Conservation (phyloP, 2,113 vertebrate genomes). For the Bambusicola thoracicus region DNA sequence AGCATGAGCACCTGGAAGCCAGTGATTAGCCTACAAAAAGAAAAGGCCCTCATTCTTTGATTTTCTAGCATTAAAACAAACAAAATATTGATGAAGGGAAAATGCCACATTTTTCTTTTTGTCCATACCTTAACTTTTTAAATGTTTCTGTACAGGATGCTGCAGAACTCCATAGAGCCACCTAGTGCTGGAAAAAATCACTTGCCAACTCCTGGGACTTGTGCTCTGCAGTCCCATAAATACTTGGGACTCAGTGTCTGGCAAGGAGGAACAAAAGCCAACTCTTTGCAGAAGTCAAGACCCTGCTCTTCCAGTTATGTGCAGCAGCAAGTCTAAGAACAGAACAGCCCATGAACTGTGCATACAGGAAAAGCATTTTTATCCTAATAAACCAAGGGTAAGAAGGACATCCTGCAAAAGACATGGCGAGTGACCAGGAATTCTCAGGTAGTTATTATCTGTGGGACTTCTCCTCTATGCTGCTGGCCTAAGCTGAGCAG, state of each 20-base stretch:
- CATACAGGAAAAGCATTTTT: neutral
- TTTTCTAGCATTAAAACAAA: neutral
- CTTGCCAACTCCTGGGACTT: neutral
- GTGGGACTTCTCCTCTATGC: neutral
- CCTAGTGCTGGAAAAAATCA: constrained; percentile 6
- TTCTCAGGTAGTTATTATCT: neutral
- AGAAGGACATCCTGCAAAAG: neutral
- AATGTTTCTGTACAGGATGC: neutral
- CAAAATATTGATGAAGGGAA: neutral
- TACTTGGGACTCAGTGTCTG: neutral
- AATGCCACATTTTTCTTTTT: neutral
- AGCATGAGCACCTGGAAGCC: neutral
- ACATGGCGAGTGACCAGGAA: neutral
- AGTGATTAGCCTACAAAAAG: neutral
- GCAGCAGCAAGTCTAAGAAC: constrained; percentile 47
- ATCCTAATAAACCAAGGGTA: neutral
- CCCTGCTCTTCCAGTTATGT: neutral
- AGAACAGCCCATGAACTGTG: accelerated
- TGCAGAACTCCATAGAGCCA: constrained; percentile 11
- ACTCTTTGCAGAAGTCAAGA: constrained; percentile 36
- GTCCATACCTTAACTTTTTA: neutral
- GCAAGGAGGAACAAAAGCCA: constrained; percentile 25
- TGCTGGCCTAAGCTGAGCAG: neutral
- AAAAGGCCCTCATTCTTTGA: neutral
- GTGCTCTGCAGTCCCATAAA: neutral